phyloP scores from a whole-genome alignment of 2,888 invertebrate genomes.

The Drosophila austrosaltans region DNA sequence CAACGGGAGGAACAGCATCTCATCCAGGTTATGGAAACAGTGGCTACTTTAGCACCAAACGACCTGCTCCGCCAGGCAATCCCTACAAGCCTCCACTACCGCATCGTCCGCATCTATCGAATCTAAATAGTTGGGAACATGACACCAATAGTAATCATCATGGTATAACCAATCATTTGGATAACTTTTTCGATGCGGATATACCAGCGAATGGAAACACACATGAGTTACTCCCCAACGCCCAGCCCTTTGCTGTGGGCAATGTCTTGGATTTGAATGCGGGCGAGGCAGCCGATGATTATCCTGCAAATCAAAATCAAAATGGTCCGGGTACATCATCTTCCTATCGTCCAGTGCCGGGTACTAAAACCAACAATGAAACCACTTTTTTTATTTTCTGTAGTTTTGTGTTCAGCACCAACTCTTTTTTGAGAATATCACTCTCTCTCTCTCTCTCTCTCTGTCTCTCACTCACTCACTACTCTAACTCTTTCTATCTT shows the following conservation, averaged over 20 bases:
- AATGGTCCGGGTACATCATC: conserved; percentile 46
- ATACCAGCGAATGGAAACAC: conserved; percentile 44
- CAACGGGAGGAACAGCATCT: conserved; percentile 36
- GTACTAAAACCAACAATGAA: conserved; percentile 66
- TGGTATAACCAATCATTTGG: conserved; percentile 83
- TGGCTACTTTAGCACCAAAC: conserved; percentile 76
- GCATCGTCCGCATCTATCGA: conserved; percentile 47
- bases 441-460: conserved; percentile 49
- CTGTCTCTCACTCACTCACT: conserved; percentile 45
- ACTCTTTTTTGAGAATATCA: conserved; percentile 11
- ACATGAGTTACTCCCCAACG: conserved; percentile 65
- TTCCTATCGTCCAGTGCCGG: conserved; percentile 82
- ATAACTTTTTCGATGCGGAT: conserved; percentile 81
- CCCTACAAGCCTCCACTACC: conserved; percentile 64
- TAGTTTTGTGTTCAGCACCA: conserved; percentile 43
- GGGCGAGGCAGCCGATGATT: conserved; percentile 78
- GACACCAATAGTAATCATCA: conserved; percentile 75
- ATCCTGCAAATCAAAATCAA: conserved; percentile 38
- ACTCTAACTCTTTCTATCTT: conserved; percentile 22
- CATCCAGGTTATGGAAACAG: conserved; percentile 53
- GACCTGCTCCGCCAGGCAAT: conserved; percentile 59
- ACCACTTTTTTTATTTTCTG: conserved; percentile 10
- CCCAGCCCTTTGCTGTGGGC: conserved; percentile 80
- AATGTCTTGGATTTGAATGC: conserved; percentile 81
- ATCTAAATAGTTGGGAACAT: conserved; percentile 80